Evolutionary conservation across 2,113 vertebrate species (phyloP).

Genomic region (Chascanopsetta lugubris): DNA sequence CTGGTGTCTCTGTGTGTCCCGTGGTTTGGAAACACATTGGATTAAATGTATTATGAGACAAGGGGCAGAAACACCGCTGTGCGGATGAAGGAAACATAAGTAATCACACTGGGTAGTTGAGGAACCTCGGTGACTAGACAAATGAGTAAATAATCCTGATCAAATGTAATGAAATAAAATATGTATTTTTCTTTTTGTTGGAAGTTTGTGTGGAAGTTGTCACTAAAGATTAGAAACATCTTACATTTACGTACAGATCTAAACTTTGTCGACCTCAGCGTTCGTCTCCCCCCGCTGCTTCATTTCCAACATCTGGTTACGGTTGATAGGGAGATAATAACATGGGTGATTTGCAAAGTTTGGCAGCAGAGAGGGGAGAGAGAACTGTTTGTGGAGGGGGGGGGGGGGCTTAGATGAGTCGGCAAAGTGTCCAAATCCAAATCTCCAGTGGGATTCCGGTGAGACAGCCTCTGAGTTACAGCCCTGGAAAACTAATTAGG

Average conservation of each 20-base stretch:
- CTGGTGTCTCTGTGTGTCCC: no score
- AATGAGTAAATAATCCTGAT: no score
- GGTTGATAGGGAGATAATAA: slow-evolving; percentile 59
- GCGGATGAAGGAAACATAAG: no score
- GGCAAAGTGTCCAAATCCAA: slow-evolving; percentile 43
- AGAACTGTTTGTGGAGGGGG: background rate
- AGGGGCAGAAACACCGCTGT: no score
- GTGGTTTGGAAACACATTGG: no score
- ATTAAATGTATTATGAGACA: no score
- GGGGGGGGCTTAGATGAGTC: slow-evolving; percentile 10
- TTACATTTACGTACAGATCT: background rate
- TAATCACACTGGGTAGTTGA: no score
- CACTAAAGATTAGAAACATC: no score
- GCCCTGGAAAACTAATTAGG: slow-evolving; percentile 46
- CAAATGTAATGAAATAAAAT: no score
- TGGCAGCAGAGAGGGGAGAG: slow-evolving; percentile 2
- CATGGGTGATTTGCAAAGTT: slow-evolving; percentile 32
- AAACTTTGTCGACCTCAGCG: background rate
- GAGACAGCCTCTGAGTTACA: slow-evolving; percentile 20
- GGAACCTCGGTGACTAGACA: no score
- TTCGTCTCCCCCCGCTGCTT: background rate
- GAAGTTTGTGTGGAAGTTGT: no score
- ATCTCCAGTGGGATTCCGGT: slow-evolving; percentile 45
- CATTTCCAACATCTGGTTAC: slow-evolving; percentile 48
- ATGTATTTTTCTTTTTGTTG: no score